Evolutionary conservation across 2,888 invertebrate genomes (phyloP), one percentile per base, ranked within the genome.

Genomic region (Pammene aurita): DNA sequence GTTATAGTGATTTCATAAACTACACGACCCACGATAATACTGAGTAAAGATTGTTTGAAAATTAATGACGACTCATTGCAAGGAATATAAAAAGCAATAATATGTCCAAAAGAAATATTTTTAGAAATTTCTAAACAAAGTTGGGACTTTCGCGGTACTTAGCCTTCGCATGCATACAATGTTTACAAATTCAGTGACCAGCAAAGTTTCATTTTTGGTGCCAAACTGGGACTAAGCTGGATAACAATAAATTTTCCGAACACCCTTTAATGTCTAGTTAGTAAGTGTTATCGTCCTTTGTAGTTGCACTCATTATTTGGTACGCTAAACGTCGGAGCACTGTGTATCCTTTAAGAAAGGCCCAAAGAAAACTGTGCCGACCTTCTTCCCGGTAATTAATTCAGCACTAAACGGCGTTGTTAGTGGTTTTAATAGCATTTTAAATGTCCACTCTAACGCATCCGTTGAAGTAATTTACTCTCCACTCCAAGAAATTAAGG

Each of bases 341-440:
- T 62, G 65, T 68, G 65, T 68, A 35, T 35, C 57, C 0, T 48
- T 38, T 35, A 68, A 71, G 71, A 65, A 64, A 57, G 64, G 61
- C 65, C 65, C 67, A 62, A 71, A 71, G 71, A 71, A 71, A 71
- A 71, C 68, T 68, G 68, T 63, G 58, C 56, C 50, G 67, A 64
- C 67, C 63, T 65, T 63, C 68, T 63, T 62, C 67, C 52, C 52
- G 42, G 64, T 67, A 56, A 71, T 71, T 71, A 71, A 68, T 71
- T 71, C 65, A 68, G 64, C 71, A 65, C 71, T 71, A 68, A 71
- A 72, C 65, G 56, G 71, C 65, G 72, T 61, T 67, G 71, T 72
- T 72, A 71, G 71, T 67, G 69, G 72, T 67, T 72, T 72, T 70
- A 70, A 71, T 68, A 54, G 72, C 61, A 67, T 71, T 72, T 72